Evolutionary conservation across 2,888 invertebrate species (phyloP), one percentile per base, ranked within the genome.

Genomic region (Philereme transversata): DNA sequence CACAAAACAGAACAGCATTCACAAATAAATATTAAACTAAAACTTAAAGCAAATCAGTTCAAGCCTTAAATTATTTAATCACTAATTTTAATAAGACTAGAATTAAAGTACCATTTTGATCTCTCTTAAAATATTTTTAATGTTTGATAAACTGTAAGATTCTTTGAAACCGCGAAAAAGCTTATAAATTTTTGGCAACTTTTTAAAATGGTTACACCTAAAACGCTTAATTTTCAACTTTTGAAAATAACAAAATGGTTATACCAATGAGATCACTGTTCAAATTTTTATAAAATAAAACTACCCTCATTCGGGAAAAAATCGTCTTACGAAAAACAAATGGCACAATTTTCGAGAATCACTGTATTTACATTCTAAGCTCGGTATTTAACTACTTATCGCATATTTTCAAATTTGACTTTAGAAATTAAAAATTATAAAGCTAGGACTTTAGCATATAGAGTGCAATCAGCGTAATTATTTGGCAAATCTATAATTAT

Each of bases 11-110:
- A 5, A 22, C 46, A 46, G 38, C 8, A 7, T 38, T 46, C 11
- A 46, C 2, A n/a, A 47, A 47, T 34, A 47, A 47, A 53, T 45
- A 44, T 38, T 48, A 50, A 55, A 59, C 11, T 40, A 57, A 58
- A 65, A 67, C 63, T 67, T 67, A 67, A 64, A 63, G 62, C 60
- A 65, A 69, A 62, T 69, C 69, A 69, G 69, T 69, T 67, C 60
- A 69, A 69, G 65, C 67, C 65, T 67, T 67, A 69, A 48, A 5
- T 50, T 51, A 57, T 22, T 6, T 58, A 57, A 65, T 65, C 62
- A 63, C 64, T 65, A 65, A 57, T 34, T 51, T 46, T 49, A 61
- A 63, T 59, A 60, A 50, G 64, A 67, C 67, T 69, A 69, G 62
- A 62, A 61, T 49, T 57, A 64, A 58, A 11, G 47, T 60, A 64